These are phyloP conservation scores for Glyphotaelius pellucidus DNA, from an alignment of 2,888 invertebrate genomes.

Conservation along the genomic window DNA sequence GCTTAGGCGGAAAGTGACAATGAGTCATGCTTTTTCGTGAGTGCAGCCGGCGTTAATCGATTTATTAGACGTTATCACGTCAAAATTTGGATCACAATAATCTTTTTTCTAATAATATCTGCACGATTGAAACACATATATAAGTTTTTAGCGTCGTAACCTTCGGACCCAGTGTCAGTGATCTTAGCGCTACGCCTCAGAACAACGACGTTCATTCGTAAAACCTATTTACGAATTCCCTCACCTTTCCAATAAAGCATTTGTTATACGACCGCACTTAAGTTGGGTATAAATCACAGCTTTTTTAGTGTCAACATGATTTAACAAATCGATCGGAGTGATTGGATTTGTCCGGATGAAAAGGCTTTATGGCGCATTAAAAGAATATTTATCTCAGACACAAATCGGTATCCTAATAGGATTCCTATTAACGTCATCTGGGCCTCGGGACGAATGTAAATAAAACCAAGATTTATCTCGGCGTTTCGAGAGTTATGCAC, in stretches of 20 bases:
- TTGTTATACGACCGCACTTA: constrained; percentile 25
- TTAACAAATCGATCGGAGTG: constrained; percentile 41
- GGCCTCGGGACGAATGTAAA: neutral
- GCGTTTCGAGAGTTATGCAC: neutral
- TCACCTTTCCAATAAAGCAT: constrained; percentile 8
- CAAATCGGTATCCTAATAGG: constrained; percentile 28
- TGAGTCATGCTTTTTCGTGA: no score
- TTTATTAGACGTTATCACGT: no score
- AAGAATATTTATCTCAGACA: constrained; percentile 39
- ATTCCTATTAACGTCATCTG: constrained; percentile 14
- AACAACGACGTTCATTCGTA: neutral
- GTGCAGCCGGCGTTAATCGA: no score
- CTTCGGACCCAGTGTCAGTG: neutral
- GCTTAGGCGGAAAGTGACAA: no score
- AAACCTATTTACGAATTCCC: constrained; percentile 9
- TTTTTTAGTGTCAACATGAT: constrained; percentile 49
- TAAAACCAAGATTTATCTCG: neutral
- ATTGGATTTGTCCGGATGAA: constrained; percentile 10
- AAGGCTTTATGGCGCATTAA: constrained; percentile 36
- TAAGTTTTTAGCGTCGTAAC: neutral
- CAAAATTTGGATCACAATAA: no score
- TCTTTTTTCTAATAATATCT: no score
- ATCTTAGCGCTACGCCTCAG: neutral
- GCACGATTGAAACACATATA: no score
- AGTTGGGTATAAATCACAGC: constrained; percentile 34